Base-by-base conservation (phyloP, 1,140 invertebrate genomes). In the Megathymus violae region DNA sequence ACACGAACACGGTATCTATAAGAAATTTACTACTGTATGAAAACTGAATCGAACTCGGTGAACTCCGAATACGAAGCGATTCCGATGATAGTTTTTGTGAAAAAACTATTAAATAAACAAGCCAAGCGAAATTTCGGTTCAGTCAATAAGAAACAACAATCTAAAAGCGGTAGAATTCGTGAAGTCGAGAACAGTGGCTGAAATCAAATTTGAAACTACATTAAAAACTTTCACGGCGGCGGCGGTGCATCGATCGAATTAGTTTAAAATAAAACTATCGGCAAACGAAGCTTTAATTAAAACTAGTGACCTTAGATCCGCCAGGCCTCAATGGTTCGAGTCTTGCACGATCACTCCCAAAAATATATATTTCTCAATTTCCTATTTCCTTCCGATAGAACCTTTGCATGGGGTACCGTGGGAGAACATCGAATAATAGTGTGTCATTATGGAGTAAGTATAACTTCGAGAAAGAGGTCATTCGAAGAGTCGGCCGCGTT, bases 251-350 rank as follows among this genome's bases (percentile, higher is more conserved):
- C 38, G 19, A 56, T 56, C 38, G 36, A 22, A 43, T 56, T 40
- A 17, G 31, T 14, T 31, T 31, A 27, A 56, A 64, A 61, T 64
- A 69, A 69, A 69, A 65, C 62, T 64, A 69, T 61, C 43, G 62
- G 54, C 54, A 61, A 31, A 61, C 50, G 54, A 61, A 64, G 50
- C 48, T 60, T 69, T 64, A 64, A 69, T 69, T 69, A 69, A 69
- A 69, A 67, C 60, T 64, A 22, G 38, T 15, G 17, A 38, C 43
- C 60, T 34, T 40, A 40, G 31, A 52, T 16, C 34, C 50, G 25
- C n/a, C n/a, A n/a, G 19, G 17, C 25, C 44, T 47, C 44, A 11
- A 47, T n/a, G n/a, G n/a, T n/a, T n/a, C n/a, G n/a, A 47, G 44
- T 47, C 17, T 47, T 47, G 17, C 44, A 25, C 19, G 19, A 5